Percentiles rank a stretch among this genome's conserved stretches.
Evolutionary conservation across 2,888 invertebrate species (phyloP).

Genomic region (Nemotelus pantherinus): DNA sequence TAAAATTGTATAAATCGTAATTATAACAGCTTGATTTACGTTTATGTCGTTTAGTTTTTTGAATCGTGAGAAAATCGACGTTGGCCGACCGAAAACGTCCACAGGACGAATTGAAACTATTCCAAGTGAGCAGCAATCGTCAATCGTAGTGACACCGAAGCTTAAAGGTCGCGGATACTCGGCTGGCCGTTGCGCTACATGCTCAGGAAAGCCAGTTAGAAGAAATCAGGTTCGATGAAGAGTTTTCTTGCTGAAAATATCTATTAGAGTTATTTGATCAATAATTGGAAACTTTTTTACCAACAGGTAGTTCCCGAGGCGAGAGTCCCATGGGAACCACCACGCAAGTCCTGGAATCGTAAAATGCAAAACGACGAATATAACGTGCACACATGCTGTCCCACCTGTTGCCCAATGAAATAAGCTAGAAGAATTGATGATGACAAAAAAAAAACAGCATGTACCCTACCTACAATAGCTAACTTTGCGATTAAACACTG

Average conservation of each 20-base stretch:
- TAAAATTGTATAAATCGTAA: not conserved
- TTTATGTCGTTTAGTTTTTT: slow-evolving; percentile 56
- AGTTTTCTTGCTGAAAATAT: not conserved
- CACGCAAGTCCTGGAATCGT: slow-evolving; percentile 59
- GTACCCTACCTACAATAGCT: too few relatives aligned
- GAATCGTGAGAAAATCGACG: slow-evolving; percentile 61
- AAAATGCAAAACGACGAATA: slow-evolving; percentile 52
- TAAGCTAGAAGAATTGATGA: too few relatives aligned
- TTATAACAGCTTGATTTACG: not conserved
- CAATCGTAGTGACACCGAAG: not conserved
- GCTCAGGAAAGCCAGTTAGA: slow-evolving; percentile 59
- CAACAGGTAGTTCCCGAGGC: slow-evolving; percentile 60
- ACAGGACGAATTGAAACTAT: slow-evolving; percentile 43
- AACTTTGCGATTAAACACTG: too few relatives aligned
- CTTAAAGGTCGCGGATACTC: slow-evolving; percentile 13
- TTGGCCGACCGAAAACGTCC: slow-evolving; percentile 56
- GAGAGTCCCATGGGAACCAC: slow-evolving; percentile 62
- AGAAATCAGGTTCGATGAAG: slow-evolving; percentile 55
- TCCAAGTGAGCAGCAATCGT: not conserved
- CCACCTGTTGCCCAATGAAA: slow-evolving; percentile 4
- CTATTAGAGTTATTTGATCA: slow-evolving; percentile 3
- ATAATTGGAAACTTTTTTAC: slow-evolving; percentile 42
- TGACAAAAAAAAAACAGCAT: too few relatives aligned
- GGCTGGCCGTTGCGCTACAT: slow-evolving; percentile 58
- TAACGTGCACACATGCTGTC: slow-evolving; percentile 45